phyloP scores from a whole-genome alignment of 2,113 vertebrate genomes.

The Epinephelus moara region DNA sequence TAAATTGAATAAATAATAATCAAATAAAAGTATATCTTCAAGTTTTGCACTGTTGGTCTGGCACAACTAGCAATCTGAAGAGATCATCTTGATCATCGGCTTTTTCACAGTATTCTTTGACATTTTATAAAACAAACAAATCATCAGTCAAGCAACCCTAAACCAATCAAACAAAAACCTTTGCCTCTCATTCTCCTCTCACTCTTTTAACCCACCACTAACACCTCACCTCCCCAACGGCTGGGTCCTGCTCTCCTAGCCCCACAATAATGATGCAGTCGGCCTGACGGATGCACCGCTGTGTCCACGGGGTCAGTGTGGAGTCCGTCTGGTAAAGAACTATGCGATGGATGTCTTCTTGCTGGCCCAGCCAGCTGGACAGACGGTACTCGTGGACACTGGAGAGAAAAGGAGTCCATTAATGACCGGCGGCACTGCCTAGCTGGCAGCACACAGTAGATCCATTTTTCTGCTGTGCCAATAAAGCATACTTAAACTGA shows the following conservation, averaged over 20 bases:
- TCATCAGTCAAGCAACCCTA: not conserved
- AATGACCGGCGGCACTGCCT: constrained; percentile 20
- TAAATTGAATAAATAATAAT: not conserved
- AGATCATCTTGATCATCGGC: not conserved
- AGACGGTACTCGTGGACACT: constrained; percentile 95
- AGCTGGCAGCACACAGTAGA: constrained; percentile 30
- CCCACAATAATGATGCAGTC: constrained; percentile 97
- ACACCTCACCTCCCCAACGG: constrained; percentile 89
- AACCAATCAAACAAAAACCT: not conserved
- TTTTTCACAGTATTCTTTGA: not conserved
- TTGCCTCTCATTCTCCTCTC: not conserved
- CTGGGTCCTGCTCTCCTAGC: constrained; percentile 93
- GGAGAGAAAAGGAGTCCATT: constrained; percentile 49
- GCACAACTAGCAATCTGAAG: not conserved
- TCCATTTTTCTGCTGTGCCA: constrained; percentile 33
- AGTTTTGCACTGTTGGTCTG: too few species aligned
- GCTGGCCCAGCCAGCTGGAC: constrained; percentile 96
- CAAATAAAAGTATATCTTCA: too few species aligned
- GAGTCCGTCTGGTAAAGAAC: constrained; percentile 95
- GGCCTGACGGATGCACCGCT: constrained; percentile 95
- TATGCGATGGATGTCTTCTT: constrained; percentile 96
- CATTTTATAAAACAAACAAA: not conserved
- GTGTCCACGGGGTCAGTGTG: constrained; percentile 94
- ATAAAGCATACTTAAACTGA: constrained; percentile 39
- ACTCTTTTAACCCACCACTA: not conserved